Percentiles rank a stretch among this genome's conserved stretches.
phyloP scores from a whole-genome alignment of 2,113 vertebrate species.

The Taxidea taxus region DNA sequence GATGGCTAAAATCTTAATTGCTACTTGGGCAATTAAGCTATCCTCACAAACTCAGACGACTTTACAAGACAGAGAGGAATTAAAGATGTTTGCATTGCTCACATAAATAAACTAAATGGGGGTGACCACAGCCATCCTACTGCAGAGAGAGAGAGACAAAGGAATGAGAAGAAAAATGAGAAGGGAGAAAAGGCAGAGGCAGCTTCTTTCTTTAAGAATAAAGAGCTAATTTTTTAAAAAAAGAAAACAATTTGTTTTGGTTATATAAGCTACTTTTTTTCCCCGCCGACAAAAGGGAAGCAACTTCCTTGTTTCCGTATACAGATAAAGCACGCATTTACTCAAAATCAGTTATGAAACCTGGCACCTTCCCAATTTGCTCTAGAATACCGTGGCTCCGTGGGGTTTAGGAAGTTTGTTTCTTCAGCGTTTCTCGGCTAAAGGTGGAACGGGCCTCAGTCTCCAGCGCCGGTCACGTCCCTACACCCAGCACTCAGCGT shows the following conservation, averaged over 20 bases:
- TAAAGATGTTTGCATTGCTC: too few relatives aligned
- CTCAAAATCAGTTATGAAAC: background rate
- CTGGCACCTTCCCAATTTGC: fast-evolving
- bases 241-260: background rate
- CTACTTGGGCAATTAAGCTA: background rate
- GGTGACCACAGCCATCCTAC: background rate
- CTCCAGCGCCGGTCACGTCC: background rate
- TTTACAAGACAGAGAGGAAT: background rate
- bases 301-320: background rate
- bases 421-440: background rate
- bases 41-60: background rate
- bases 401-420: fast-evolving
- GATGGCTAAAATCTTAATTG: background rate
- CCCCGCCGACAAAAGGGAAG: background rate
- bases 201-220: background rate
- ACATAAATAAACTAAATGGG: background rate
- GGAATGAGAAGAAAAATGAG: too few relatives aligned
- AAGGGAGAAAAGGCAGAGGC: too few relatives aligned
- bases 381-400: fast-evolving
- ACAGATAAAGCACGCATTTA: fast-evolving
- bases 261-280: background rate
- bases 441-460: fast-evolving
- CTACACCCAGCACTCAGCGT: fast-evolving
- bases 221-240: background rate
- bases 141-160: background rate